Evolutionary conservation across 2,113 vertebrate genomes (phyloP).

Genomic region (Castor canadensis): DNA sequence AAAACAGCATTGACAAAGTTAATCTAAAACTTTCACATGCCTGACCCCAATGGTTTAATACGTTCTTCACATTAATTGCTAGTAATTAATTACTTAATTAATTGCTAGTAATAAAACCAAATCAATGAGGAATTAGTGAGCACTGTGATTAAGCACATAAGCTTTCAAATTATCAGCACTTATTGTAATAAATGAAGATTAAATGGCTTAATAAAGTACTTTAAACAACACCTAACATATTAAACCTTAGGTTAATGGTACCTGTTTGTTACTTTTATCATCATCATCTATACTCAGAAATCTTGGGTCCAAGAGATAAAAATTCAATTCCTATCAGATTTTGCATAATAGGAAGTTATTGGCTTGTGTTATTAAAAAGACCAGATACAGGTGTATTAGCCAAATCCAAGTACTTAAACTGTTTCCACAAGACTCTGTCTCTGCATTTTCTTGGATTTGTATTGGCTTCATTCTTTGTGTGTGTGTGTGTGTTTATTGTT

Average conservation of each 20-base stretch:
- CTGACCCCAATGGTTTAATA: not conserved
- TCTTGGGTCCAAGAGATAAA: slow-evolving; percentile 6
- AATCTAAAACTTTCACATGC: not conserved
- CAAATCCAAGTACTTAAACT: not conserved
- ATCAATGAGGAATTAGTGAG: not conserved
- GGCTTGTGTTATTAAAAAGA: not conserved
- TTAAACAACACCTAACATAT: not conserved
- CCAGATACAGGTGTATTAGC: not conserved
- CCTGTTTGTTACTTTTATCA: not conserved
- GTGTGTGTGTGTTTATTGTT: too few relatives aligned
- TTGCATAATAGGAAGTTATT: slow-evolving; percentile 6
- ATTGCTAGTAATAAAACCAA: slow-evolving; percentile 24
- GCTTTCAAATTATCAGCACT: slow-evolving; percentile 9
- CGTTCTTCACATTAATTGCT: not conserved
- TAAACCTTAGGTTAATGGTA: not conserved
- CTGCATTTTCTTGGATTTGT: not conserved
- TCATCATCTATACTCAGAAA: not conserved
- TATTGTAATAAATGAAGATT: not conserved
- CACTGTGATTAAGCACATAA: not conserved
- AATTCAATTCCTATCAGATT: not conserved
- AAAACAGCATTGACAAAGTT: not conserved
- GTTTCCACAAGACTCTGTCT: not conserved
- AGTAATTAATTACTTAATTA: too few relatives aligned
- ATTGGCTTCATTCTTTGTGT: not conserved
- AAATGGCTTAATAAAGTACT: not conserved